phyloP scores from a whole-genome alignment of 2,888 invertebrate species.

The Philhelius pedissequus region DNA sequence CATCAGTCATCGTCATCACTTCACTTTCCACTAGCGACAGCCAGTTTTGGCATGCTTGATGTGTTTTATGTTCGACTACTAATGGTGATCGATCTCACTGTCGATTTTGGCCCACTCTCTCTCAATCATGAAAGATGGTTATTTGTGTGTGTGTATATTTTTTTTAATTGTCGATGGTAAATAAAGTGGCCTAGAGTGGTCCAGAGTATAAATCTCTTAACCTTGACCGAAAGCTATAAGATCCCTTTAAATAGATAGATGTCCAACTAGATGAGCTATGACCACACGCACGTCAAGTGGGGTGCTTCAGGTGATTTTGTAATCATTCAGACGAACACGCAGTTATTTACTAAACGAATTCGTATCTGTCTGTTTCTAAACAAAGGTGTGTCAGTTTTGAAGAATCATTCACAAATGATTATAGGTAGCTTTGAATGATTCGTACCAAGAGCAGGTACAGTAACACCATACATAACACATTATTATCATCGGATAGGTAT shows the following conservation, averaged over 20 bases:
- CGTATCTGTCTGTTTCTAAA: constrained; percentile 33
- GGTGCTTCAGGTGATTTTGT: constrained; percentile 65
- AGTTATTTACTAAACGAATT: not conserved
- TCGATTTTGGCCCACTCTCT: constrained; percentile 57
- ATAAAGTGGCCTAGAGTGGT: constrained; percentile 26
- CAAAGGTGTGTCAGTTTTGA: constrained; percentile 63
- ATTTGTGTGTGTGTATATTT: not conserved
- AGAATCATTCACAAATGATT: constrained; percentile 60
- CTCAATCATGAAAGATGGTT: constrained; percentile 4
- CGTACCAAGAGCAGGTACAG: constrained; percentile 29
- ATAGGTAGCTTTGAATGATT: constrained; percentile 27
- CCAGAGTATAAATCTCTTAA: constrained; percentile 56
- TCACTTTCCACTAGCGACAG: constrained; percentile 51
- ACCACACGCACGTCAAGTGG: constrained; percentile 61
- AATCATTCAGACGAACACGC: constrained; percentile 44
- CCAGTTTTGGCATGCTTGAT: constrained; percentile 29
- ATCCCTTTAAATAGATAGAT: constrained; percentile 12
- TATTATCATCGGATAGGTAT: not conserved
- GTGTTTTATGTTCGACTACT: constrained; percentile 29
- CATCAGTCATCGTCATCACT: constrained; percentile 63
- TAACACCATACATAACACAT: not conserved
- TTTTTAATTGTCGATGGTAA: not conserved
- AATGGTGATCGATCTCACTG: constrained; percentile 65
- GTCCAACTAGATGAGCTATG: constrained; percentile 58
- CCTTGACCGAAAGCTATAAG: constrained; percentile 58